Conservation (phyloP, 2,888 invertebrate species). For the Rutpela maculata region DNA sequence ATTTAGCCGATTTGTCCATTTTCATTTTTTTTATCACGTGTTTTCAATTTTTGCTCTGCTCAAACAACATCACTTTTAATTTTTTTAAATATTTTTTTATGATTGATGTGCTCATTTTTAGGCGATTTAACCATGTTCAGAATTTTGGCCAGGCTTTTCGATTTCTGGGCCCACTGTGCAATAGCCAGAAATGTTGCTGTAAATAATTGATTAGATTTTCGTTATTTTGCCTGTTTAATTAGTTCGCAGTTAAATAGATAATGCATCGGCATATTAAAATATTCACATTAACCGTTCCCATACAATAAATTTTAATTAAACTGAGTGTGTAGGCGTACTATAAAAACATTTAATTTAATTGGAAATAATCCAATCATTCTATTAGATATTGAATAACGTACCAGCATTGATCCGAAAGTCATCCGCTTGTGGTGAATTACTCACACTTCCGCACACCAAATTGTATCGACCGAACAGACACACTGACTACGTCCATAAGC, state of each 20-base stretch:
- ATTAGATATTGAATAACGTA: constrained; percentile 49
- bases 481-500: constrained; percentile 29
- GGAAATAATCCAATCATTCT: constrained; percentile 46
- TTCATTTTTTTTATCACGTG: no score
- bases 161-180: no score
- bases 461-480: constrained; percentile 48
- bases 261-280: constrained; percentile 27
- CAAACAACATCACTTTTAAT: no score
- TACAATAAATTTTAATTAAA: constrained; percentile 33
- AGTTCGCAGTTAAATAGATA: constrained; percentile 23
- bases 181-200: background rate
- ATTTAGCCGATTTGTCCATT: no score
- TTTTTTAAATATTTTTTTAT: no score
- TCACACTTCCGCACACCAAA: constrained; percentile 55
- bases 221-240: constrained; percentile 11
- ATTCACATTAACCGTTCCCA: constrained; percentile 9
- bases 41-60: no score
- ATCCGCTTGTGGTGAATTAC: constrained; percentile 50
- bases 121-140: no score
- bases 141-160: no score
- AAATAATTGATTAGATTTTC: constrained; percentile 9
- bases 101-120: no score
- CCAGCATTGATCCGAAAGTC: constrained; percentile 48
- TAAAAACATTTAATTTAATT: constrained; percentile 35
- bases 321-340: background rate